Conservation (phyloP, 2,888 invertebrate genomes). For the Lasius fuliginosus region DNA sequence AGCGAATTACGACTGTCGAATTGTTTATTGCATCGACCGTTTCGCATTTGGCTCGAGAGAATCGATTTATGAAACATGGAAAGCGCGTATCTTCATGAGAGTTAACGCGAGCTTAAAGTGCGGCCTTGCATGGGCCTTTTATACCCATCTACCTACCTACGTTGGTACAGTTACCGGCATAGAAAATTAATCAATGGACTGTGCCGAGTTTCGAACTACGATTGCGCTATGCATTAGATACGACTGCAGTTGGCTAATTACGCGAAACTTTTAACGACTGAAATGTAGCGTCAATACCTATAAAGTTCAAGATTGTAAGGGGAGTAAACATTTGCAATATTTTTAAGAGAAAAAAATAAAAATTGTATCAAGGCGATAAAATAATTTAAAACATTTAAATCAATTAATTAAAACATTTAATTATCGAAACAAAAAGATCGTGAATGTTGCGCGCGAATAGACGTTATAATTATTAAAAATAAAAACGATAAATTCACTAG, state of each 20-base stretch:
- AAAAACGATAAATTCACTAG: constrained; percentile 3
- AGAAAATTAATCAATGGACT: constrained; percentile 68
- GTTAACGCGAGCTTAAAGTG: constrained; percentile 29
- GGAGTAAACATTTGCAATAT: not conserved
- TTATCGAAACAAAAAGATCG: not conserved
- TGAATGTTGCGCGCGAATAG: not conserved
- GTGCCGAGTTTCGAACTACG: constrained; percentile 63
- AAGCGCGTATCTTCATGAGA: constrained; percentile 31
- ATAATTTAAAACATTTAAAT: not conserved
- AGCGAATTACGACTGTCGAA: not conserved
- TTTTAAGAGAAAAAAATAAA: not conserved
- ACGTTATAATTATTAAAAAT: not conserved
- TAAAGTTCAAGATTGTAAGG: not conserved
- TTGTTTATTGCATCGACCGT: constrained; percentile 13
- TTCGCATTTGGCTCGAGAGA: constrained; percentile 16
- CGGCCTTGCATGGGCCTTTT: constrained; percentile 49
- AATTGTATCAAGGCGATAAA: not conserved
- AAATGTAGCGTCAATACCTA: constrained; percentile 7
- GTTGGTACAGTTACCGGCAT: constrained; percentile 48
- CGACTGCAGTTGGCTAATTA: constrained; percentile 44
- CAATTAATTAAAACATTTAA: not conserved
- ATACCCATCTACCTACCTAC: constrained; percentile 26
- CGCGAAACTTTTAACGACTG: constrained; percentile 38
- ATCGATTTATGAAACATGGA: constrained; percentile 45
- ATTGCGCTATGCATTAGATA: constrained; percentile 48